Evolutionary conservation across 2,888 invertebrate genomes (phyloP), one percentile per base, ranked within the genome.

Genomic region (Drosophila meridionalis): DNA sequence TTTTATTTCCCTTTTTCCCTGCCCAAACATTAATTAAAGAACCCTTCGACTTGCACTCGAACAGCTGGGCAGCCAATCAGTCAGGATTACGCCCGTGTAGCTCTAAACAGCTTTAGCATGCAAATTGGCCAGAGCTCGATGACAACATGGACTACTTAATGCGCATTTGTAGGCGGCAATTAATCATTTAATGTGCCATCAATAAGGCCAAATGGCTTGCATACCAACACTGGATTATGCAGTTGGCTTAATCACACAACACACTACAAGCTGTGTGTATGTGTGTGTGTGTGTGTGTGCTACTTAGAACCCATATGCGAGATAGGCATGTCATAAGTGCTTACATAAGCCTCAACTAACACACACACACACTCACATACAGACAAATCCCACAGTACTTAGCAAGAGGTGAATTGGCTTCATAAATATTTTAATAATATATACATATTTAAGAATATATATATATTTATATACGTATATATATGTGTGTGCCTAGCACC

Each of bases 101-200:
- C 40, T 34, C 30, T n/a, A 32, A 4, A 36, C 38, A 61, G 40
- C 57, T 62, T 61, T 56, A 74, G 36, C 61, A 70, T 70, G 72
- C 61, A 65, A 64, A 70, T 74, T 76, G 76, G 76, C 63, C 65
- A 5, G 50, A 43, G 50, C 71, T 62, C 80, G 75, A 52, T 72
- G 85, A 76, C 85, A 84, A 71, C 64, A 67, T 69, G 63, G 53
- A 50, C 80, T 69, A 63, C 87, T 74, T 75, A 75, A 71, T 84
- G 77, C 59, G 55, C 64, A 48, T 84, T 66, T 71, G 66, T 58
- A 72, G 58, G 43, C 65, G 78, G 73, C 78, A 70, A 86, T 85
- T 78, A 86, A 83, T 87, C 85, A 87, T 83, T 76, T 79, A 71
- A 75, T 77, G 72, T 65, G 62, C 50, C 73, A 86, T 71, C 74